These are phyloP conservation scores for Marcusenius ussheri DNA, from an alignment of 2,113 vertebrate genomes.

Conservation along the genomic window DNA sequence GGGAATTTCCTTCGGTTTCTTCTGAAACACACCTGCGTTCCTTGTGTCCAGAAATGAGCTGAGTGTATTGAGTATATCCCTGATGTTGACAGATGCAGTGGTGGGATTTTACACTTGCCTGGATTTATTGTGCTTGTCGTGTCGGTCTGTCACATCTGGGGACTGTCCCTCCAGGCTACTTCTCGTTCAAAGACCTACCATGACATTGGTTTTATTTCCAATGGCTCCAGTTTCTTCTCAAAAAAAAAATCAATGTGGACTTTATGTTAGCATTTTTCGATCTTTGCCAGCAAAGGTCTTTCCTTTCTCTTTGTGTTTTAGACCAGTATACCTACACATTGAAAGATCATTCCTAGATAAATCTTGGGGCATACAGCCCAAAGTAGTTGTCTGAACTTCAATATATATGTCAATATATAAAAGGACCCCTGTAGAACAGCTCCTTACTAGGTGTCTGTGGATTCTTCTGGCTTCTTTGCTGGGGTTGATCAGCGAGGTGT, in stretches of 20 bases:
- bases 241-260: background rate
- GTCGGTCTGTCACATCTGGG: background rate
- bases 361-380: background rate
- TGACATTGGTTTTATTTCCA: background rate
- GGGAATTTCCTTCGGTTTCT: background rate
- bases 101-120: slow-evolving; percentile 4
- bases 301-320: background rate
- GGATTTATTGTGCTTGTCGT: background rate
- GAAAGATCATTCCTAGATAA: background rate
- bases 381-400: background rate
- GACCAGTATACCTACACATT: background rate
- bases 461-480: background rate
- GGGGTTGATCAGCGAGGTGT: background rate
- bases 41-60: background rate
- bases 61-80: background rate
- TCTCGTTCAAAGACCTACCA: background rate
- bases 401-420: background rate
- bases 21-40: background rate
- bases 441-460: background rate
- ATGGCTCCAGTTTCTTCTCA: background rate
- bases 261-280: background rate
- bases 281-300: background rate
- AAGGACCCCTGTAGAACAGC: background rate
- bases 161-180: slow-evolving; percentile 2
- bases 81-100: background rate